Evolutionary conservation across 2,113 vertebrate genomes (phyloP), one percentile per base, ranked within the genome.

Genomic region (Athene noctua): DNA sequence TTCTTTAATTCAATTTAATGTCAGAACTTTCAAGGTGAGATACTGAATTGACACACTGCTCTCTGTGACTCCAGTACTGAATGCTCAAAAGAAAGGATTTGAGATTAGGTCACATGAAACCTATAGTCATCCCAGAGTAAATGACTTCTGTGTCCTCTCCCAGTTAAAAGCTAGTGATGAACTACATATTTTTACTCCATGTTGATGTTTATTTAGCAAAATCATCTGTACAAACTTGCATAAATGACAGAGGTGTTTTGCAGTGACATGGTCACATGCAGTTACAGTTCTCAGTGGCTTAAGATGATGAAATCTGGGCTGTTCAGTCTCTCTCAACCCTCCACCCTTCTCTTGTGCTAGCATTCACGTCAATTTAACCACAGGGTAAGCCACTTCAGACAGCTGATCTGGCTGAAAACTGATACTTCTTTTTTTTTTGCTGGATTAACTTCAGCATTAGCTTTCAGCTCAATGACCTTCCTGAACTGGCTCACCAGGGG

Each of bases 161-260:
- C 18, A 36, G 26, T 4, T 21, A 90, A 51, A 80, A 93, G 13
- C 7, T 10, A 1, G 16, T 61, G 49, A 10, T 19, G 5, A 21
- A 7, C 10, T 34, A 7, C 1, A 1, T 18, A 19, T 9, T 68
- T 86, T 73, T 6, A 10, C 11, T 47, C 59, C 6, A 1, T 11
- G 47, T 1, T 67, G 15, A 19, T 44, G 38, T 79, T 86, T 42
- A 11, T 77, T 93, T 42, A 19, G 67, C 44, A 25, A 0, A 14
- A 11, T 27, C 18, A 25, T 55, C 18, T 87, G 65, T 47, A 66
- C 26, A 72, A 84, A 46, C 73, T 38, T 71, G 27, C 38, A 11
- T 5, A 16, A 75, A 54, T 65, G 36, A 14, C 73, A 66, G 29
- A 46, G 34, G 42, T 61, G 63, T 19, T 78, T 52, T 70, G 46